A percentile compares a stretch with the other conserved stretches of the same genome.
phyloP scores from a whole-genome alignment of 2,113 vertebrate species.

The Hemicordylus capensis region DNA sequence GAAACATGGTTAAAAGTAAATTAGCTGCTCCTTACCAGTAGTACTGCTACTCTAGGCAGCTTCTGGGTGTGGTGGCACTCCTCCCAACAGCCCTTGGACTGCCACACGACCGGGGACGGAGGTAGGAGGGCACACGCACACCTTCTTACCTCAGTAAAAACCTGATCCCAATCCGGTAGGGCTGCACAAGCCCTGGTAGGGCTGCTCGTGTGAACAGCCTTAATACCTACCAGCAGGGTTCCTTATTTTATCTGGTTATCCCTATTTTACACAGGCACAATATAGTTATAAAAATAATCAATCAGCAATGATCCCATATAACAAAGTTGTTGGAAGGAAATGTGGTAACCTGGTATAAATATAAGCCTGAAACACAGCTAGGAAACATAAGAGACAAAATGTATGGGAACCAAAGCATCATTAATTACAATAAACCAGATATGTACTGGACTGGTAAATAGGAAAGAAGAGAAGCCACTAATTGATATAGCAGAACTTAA shows the following conservation, averaged over 20 bases:
- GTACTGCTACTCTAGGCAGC: no score
- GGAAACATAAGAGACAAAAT: neutral
- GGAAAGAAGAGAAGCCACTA: neutral
- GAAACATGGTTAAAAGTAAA: no score
- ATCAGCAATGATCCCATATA: constrained; percentile 2
- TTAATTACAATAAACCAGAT: neutral
- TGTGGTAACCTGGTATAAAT: neutral
- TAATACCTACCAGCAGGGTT: neutral
- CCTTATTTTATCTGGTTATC: neutral
- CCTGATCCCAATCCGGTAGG: no score
- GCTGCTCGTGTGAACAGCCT: no score
- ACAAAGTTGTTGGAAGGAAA: neutral
- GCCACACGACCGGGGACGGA: no score
- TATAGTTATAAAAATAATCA: neutral
- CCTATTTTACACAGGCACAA: neutral
- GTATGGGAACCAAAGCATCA: neutral
- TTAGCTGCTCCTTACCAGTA: no score
- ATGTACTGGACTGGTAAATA: neutral
- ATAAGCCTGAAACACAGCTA: neutral
- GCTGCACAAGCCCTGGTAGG: no score
- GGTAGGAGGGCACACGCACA: no score
- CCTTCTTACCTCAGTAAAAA: no score
- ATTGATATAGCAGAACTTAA: neutral
- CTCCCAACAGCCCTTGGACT: no score
- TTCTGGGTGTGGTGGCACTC: no score